Evolutionary conservation across 2,888 invertebrate species (phyloP), one percentile per base, ranked within the genome.

Genomic region (Drosophila koepferae): DNA sequence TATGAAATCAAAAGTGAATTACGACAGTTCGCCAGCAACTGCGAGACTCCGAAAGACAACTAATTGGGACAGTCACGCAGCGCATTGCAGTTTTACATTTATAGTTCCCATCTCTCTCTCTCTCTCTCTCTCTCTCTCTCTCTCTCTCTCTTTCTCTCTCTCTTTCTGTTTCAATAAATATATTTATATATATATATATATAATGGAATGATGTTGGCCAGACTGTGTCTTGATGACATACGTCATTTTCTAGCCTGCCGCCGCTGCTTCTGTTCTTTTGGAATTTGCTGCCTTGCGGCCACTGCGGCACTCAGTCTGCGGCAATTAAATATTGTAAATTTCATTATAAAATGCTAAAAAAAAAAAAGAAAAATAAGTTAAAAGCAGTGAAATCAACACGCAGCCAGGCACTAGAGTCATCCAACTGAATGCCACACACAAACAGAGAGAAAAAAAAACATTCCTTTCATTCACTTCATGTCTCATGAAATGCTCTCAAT

Each of bases 1-100:
- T 88, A 83, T 89, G 89, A 88, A 88, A 88, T 90, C 87, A 88
- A 88, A 88, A 88, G 87, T 88, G 90, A 88, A 89, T 88, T 87
- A 88, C 86, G 78, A 78, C 74, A 68, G 55, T 54, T 53, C 59
- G 40, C 23, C 41, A 63, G 34, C 44, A 54, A 43, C 53, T 58
- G 31, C 18, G 44, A 38, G 58, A 58, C 61, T 9, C 16, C 7
- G n/a, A 41, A 48, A 63, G 63, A 43, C 67, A 69, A 64, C 80
- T 86, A 85, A 85, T 85, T 86, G 87, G 77, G 54, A 40, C 65
- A 75, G 85, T 77, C 89, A 85, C 87, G 85, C 85, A 89, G 81
- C 68, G 62, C 74, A 56, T 68, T 67, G 63, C 53, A 58, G 49
- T 49, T 54, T 41, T 64, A 67, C 63, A 63, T 63, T 59, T 64